These are phyloP conservation scores for Epinephelus awoara DNA, from an alignment of 2,797 vertebrate species.

Conservation along the genomic window DNA sequence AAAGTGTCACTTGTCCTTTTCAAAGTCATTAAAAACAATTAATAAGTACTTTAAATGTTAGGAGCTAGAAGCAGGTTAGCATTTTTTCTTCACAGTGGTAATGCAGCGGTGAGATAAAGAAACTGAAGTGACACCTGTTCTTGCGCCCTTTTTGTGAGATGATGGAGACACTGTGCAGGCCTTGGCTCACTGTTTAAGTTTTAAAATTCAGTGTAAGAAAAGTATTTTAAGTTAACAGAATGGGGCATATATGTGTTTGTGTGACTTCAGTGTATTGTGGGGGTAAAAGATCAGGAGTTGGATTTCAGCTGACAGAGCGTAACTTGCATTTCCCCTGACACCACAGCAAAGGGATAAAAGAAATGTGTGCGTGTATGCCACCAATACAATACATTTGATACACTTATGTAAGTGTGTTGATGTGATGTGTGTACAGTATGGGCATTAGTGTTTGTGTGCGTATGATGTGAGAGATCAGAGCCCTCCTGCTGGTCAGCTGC, in stretches of 20 bases:
- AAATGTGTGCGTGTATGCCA: not conserved
- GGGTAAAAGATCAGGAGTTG: not conserved
- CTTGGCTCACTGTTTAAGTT: no score
- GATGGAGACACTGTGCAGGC: not conserved
- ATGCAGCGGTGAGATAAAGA: not conserved
- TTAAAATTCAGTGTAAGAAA: not conserved
- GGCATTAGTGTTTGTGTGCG: constrained; percentile 29
- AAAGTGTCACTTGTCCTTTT: not conserved
- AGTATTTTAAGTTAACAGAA: not conserved
- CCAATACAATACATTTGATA: constrained; percentile 12
- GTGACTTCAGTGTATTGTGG: not conserved
- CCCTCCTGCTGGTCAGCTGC: constrained; percentile 52
- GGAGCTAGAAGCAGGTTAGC: no score
- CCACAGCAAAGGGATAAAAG: constrained; percentile 1
- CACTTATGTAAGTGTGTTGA: constrained; percentile 28
- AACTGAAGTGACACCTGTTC: no score
- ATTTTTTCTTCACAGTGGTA: no score
- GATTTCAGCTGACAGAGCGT: not conserved
- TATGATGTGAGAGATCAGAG: constrained; percentile 64
- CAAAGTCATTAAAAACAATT: not conserved
- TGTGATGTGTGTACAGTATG: constrained; percentile 17
- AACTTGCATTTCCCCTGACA: not conserved
- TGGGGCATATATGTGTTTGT: not conserved
- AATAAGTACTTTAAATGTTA: no score
- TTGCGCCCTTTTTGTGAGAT: no score